These are phyloP conservation scores for Gobionotothen gibberifrons DNA, from an alignment of 2,797 vertebrate genomes.

Conservation along the genomic window DNA sequence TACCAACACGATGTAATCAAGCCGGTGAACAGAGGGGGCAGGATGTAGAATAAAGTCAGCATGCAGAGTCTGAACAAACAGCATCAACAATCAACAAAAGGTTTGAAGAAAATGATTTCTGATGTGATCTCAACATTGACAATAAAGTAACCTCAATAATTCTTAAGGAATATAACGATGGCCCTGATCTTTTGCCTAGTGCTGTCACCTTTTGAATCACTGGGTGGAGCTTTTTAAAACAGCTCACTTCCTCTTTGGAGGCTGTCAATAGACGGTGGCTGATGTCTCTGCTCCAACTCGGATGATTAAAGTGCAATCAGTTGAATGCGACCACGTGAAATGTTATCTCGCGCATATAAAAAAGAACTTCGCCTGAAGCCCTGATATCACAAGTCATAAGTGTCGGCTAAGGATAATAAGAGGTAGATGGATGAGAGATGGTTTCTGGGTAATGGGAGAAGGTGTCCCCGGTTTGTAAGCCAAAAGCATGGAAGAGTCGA, in stretches of 20 bases:
- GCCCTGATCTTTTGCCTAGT: background rate
- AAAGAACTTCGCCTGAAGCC: too few relatives aligned
- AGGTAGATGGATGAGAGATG: slow-evolving; percentile 14
- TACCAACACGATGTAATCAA: slow-evolving; percentile 5
- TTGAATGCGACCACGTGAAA: too few relatives aligned
- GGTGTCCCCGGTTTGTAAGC: slow-evolving; percentile 41
- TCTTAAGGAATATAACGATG: background rate
- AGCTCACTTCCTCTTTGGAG: too few relatives aligned
- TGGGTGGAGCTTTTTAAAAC: too few relatives aligned
- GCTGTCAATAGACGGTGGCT: too few relatives aligned
- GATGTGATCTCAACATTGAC: background rate
- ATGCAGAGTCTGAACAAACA: background rate
- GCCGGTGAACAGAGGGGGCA: background rate
- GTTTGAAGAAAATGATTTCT: background rate
- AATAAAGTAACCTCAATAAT: background rate
- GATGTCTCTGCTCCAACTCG: too few relatives aligned
- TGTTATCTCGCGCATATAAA: too few relatives aligned
- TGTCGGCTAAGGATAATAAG: background rate
- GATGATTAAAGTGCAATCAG: too few relatives aligned
- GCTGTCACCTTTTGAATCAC: background rate
- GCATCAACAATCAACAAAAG: background rate
- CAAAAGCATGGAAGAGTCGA: slow-evolving; percentile 43
- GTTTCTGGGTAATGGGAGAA: slow-evolving; percentile 27
- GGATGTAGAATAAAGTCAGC: slow-evolving; percentile 2
- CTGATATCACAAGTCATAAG: background rate